Percentiles rank a stretch among this genome's conserved stretches.
Conservation (phyloP, 2,888 invertebrate species). For the Frankliniella fusca region DNA sequence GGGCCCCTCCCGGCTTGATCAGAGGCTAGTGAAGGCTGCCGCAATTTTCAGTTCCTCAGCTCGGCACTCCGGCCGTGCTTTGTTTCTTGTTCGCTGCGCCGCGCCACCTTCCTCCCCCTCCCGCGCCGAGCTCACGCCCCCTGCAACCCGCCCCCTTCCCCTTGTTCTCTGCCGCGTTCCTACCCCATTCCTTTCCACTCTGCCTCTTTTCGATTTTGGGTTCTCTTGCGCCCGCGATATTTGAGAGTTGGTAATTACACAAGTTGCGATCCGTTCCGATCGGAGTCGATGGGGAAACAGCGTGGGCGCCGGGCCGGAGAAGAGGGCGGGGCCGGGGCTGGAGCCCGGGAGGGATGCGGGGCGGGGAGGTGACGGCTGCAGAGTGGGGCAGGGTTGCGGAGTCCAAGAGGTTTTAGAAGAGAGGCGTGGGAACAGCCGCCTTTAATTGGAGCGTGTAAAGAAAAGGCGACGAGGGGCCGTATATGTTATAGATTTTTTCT, state of each 20-base stretch:
- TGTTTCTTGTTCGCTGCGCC: neutral
- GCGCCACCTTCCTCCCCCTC: neutral
- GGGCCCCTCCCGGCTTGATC: neutral
- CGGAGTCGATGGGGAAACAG: no score
- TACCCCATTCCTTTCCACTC: neutral
- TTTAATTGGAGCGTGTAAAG: neutral
- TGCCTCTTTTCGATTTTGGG: neutral
- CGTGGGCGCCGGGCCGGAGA: neutral
- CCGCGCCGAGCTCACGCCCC: neutral
- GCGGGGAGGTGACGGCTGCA: neutral
- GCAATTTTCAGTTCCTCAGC: neutral
- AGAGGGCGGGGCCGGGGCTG: neutral
- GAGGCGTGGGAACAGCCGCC: no score
- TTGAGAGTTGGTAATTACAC: conserved; percentile 1
- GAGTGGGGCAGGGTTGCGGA: neutral
- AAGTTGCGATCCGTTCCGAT: conserved; percentile 18
- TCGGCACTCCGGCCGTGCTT: neutral
- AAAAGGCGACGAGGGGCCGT: neutral
- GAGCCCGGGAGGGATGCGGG: neutral
- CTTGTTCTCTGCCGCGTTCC: neutral
- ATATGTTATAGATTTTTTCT: no score
- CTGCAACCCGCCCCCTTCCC: neutral
- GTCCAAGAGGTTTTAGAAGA: no score
- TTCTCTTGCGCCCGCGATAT: neutral
- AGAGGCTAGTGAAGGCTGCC: neutral